Base-by-base conservation (phyloP, 2,797 vertebrate genomes). In the Gobio occitaniae region DNA sequence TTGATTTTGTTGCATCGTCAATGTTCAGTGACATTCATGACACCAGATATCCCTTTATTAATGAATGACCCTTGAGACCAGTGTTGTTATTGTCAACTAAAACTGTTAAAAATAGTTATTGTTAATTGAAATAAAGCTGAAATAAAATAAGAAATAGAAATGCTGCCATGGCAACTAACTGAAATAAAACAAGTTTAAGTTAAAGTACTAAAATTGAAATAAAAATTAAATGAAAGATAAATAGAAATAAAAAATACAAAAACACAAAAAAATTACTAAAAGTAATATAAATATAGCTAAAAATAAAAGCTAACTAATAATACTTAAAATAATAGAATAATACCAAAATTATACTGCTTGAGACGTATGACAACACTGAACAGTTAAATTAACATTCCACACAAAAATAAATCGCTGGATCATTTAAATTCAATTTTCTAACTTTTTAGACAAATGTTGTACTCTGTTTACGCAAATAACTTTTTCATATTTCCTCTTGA, bases 351-450 rank as follows among this genome's bases (percentile, higher is more conserved):
- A 7, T n/a, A 44, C 38, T 44, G 19, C 5, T 69, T 41, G 19
- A 70, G 5, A 71, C 0, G 0, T 8, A 71, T 47, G 41, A 25
- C 41, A 71, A 47, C 6, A 71, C 0, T 25, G 21, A 47, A 72
- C n/a, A 13, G 59, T 50, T 50, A 50, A 63, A 79, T 79, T 50
- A 80, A 68, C 29, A 54, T 54, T 54, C 21, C 32, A 69, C 4
- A 41, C 10, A 16, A 50, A 77, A 80, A 36, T 50, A 11, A 69
- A 68, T 15, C 15, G 0, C 47, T 36, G 6, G 6, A 79, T 52
- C 3, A 4, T 32, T 54, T n/a, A 13, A 66, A 29, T 29, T 44
- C 2, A 25, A 50, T 72, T 2, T 29, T 50, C 59, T 19, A 41
- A 47, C 54, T 65, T 78, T 19, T 25, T 10, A 9, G 21, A 78